phyloP scores from a whole-genome alignment of 2,113 vertebrate genomes.

The Bubo scandiacus region DNA sequence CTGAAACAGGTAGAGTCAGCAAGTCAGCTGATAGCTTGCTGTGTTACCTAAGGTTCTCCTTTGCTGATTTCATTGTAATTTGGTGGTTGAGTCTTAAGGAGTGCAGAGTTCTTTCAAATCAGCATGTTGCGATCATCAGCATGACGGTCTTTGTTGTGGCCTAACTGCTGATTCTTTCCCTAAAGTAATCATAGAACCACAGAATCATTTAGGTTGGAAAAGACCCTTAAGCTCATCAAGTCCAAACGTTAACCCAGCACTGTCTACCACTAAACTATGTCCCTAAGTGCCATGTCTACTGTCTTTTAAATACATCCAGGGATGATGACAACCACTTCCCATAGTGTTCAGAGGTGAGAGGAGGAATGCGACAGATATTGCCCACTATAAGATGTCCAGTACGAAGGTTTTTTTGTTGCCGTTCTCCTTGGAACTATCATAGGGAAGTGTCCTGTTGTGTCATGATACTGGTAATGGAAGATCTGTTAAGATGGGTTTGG shows the following conservation, averaged over 20 bases:
- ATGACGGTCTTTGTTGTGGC: neutral
- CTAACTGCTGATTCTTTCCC: neutral
- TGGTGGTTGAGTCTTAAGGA: neutral
- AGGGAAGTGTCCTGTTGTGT: neutral
- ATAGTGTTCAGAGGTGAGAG: neutral
- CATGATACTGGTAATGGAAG: neutral
- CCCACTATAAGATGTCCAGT: neutral
- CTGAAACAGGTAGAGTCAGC: neutral
- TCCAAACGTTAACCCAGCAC: rapidly evolving
- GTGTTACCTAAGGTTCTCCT: neutral
- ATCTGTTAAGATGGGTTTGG: neutral
- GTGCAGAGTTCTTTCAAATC: neutral
- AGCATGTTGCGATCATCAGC: neutral
- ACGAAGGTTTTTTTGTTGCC: neutral
- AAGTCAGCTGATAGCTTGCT: neutral
- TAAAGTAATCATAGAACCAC: rapidly evolving
- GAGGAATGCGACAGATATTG: neutral
- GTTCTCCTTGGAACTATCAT: neutral
- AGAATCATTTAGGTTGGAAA: neutral
- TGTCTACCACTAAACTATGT: neutral
- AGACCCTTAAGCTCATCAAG: neutral
- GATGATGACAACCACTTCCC: neutral
- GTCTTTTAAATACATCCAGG: neutral
- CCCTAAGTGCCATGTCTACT: neutral
- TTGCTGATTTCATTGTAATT: neutral